A percentile compares a stretch with the other conserved stretches of the same genome.
These are phyloP conservation scores for Phrynocephalus guinanensis DNA, from an alignment of 2,797 vertebrate genomes.

Conservation along the genomic window DNA sequence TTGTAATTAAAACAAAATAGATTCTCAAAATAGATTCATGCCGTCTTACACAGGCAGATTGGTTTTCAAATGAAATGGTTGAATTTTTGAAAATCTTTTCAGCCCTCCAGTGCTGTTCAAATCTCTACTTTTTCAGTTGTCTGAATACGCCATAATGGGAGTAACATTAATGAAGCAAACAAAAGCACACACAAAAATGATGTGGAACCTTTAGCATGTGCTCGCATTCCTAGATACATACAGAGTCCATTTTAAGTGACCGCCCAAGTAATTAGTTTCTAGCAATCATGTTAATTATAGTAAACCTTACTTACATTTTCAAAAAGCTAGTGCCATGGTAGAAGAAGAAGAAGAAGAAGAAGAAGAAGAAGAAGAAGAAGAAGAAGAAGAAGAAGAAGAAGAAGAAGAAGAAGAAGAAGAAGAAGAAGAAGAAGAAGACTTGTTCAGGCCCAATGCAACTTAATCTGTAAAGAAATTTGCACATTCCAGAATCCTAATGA, in stretches of 20 bases:
- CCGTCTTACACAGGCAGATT: not conserved
- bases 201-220: not conserved
- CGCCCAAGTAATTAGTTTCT: not conserved
- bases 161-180: too few relatives aligned
- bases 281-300: not conserved
- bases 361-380: too few relatives aligned
- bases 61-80: not conserved
- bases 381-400: too few relatives aligned
- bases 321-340: not conserved
- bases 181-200: not conserved
- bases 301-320: not conserved
- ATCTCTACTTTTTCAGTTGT: too few relatives aligned
- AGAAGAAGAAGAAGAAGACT: too few relatives aligned
- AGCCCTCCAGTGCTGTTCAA: too few relatives aligned
- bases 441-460: not conserved
- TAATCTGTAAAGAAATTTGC: not conserved
- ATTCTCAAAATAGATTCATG: not conserved
- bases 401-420: too few relatives aligned
- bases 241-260: not conserved
- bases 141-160: too few relatives aligned
- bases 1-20: not conserved
- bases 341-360: too few relatives aligned
- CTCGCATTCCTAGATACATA: not conserved
- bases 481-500: not conserved
- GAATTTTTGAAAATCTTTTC: too few relatives aligned